phyloP scores from a whole-genome alignment of 2,797 vertebrate species.

The Acanthornis magna region DNA sequence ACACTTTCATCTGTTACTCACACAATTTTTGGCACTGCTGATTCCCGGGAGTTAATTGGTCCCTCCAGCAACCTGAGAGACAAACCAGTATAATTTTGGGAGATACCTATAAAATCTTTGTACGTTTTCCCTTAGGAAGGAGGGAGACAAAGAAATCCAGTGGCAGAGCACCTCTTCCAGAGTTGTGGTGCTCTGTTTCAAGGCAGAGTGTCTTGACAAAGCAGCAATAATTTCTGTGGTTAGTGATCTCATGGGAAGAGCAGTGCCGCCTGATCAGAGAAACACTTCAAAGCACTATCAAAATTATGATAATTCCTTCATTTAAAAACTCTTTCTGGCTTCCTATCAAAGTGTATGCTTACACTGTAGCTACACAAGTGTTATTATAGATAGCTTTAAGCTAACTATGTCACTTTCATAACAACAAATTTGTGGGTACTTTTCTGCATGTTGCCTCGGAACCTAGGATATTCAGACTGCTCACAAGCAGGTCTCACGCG shows the following conservation, averaged over 20 bases:
- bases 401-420: constrained; percentile 8
- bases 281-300: constrained; percentile 53
- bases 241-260: constrained; percentile 23
- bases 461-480: background rate
- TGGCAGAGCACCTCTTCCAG: background rate
- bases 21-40: background rate
- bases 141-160: background rate
- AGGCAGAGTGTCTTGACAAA: background rate
- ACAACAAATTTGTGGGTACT: background rate
- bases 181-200: background rate
- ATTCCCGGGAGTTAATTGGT: background rate
- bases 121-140: background rate
- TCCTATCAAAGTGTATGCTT: constrained; percentile 33
- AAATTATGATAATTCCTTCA: constrained; percentile 58
- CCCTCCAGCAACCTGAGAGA: background rate
- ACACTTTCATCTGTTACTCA: background rate
- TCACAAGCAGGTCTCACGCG: background rate
- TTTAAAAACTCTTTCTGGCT: constrained; percentile 42
- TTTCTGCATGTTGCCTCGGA: background rate
- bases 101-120: background rate
- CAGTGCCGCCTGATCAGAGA: background rate
- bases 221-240: background rate
- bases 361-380: background rate
- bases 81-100: background rate
- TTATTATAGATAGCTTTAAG: constrained; percentile 44